Evolutionary conservation across 2,888 invertebrate species (phyloP).

Genomic region (Lasioglossum vierecki): DNA sequence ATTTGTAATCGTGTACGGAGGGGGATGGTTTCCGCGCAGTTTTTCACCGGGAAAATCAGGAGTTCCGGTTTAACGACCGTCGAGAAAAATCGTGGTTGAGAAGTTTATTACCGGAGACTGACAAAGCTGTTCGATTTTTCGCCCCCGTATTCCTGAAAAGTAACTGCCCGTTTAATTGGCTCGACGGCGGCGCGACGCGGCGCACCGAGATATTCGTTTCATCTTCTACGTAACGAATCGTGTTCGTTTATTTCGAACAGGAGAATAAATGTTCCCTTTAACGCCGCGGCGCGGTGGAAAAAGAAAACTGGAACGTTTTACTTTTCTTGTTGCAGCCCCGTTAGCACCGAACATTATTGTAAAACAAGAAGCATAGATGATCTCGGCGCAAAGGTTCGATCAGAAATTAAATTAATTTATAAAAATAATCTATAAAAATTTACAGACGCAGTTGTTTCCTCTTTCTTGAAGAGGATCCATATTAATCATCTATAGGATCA

Average conservation of each 20-base stretch:
- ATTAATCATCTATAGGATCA: too few relatives aligned
- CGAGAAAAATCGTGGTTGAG: background rate
- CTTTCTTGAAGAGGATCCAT: too few relatives aligned
- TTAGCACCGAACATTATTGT: background rate
- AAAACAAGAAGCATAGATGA: background rate
- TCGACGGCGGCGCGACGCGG: background rate
- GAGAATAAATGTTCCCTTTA: background rate
- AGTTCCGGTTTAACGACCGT: background rate
- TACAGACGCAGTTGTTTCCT: too few relatives aligned
- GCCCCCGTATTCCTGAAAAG: background rate
- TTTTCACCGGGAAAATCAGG: background rate
- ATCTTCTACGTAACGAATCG: background rate
- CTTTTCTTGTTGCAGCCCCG: background rate
- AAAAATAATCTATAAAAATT: too few relatives aligned
- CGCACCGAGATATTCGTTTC: background rate
- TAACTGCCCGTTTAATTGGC: background rate
- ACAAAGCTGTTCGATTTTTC: background rate
- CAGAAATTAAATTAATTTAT: too few relatives aligned
- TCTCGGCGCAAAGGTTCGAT: too few relatives aligned
- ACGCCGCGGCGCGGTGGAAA: background rate
- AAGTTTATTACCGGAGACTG: background rate
- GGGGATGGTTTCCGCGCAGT: background rate
- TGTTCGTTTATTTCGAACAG: background rate
- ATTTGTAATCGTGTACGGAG: constrained; percentile 1
- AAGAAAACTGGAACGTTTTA: background rate